Evolutionary conservation across 2,888 invertebrate genomes (phyloP).

Genomic region (Iphiclides podalirius): DNA sequence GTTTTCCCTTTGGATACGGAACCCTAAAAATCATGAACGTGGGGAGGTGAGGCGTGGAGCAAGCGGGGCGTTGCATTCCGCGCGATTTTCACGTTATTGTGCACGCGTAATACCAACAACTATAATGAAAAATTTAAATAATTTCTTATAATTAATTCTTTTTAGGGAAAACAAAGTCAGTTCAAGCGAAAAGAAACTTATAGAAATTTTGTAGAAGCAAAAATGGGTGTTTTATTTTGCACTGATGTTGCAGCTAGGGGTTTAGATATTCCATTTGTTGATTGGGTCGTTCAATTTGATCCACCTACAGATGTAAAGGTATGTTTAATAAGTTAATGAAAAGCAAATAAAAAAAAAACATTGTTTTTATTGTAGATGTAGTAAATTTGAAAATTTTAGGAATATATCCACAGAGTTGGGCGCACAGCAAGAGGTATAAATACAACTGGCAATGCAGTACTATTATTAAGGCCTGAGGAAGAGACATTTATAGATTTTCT

Average conservation of each 20-base stretch:
- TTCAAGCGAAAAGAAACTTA: conserved; percentile 96
- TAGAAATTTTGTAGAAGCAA: conserved; percentile 96
- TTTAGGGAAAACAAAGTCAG: conserved; percentile 97
- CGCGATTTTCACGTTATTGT: no score
- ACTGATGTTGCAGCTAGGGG: conserved; percentile 99
- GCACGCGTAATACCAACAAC: no score
- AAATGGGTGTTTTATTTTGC: conserved; percentile 93
- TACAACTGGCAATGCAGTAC: conserved; percentile 94
- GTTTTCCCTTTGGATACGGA: no score
- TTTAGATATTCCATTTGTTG: conserved; percentile 96
- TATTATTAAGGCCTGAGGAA: conserved; percentile 96
- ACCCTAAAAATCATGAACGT: no score
- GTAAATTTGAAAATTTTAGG: no score
- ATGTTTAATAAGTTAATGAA: conserved; percentile 25
- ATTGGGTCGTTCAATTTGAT: conserved; percentile 99
- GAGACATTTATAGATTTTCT: conserved; percentile 94
- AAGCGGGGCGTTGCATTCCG: no score
- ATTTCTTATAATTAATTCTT: conserved; percentile 1
- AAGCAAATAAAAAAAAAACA: no score
- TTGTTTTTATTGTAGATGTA: no score
- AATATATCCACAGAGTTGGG: conserved; percentile 99
- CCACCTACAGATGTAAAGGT: conserved; percentile 99
- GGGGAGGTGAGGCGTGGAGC: no score
- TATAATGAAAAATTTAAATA: no score
- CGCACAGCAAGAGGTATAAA: conserved; percentile 97